Conservation (phyloP, 1,140 invertebrate genomes). For the Meloidogyne hapla region DNA sequence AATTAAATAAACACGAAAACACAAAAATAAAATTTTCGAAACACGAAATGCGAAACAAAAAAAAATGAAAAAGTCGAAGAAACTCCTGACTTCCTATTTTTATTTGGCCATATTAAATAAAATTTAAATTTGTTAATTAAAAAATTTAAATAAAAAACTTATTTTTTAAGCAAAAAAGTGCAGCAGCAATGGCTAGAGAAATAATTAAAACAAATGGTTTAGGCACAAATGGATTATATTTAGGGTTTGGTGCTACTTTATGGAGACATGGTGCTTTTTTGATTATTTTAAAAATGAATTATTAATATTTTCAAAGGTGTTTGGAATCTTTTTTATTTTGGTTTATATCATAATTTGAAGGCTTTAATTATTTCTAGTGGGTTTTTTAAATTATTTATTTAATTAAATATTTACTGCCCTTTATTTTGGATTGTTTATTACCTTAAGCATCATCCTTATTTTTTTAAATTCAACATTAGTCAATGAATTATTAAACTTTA, state of each 20-base stretch:
- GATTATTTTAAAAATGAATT: constrained; percentile 76
- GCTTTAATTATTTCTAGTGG: constrained; percentile 69
- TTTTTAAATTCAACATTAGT: too few relatives aligned
- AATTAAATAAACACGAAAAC: too few relatives aligned
- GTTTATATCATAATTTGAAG: constrained; percentile 88
- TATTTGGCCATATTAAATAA: too few relatives aligned
- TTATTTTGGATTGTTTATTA: too few relatives aligned
- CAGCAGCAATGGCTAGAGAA: constrained; percentile 75
- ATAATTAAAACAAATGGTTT: constrained; percentile 76
- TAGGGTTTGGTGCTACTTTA: constrained; percentile 83
- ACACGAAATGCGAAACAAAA: too few relatives aligned
- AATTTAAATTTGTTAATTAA: background rate
- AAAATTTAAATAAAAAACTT: background rate
- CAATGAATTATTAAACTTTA: too few relatives aligned
- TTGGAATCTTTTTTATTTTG: constrained; percentile 90
- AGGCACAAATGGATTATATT: constrained; percentile 77
- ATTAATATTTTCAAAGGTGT: constrained; percentile 61
- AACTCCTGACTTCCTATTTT: too few relatives aligned
- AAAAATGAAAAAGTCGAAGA: too few relatives aligned
- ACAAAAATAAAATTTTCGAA: too few relatives aligned
- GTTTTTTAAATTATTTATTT: constrained; percentile 64
- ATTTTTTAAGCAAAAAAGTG: constrained; percentile 71
- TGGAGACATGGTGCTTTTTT: constrained; percentile 81
- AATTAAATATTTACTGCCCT: constrained; percentile 25
- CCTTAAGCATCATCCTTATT: too few relatives aligned